These are phyloP conservation scores for Phoeniculus purpureus DNA, from an alignment of 2,797 vertebrate species.

Conservation along the genomic window DNA sequence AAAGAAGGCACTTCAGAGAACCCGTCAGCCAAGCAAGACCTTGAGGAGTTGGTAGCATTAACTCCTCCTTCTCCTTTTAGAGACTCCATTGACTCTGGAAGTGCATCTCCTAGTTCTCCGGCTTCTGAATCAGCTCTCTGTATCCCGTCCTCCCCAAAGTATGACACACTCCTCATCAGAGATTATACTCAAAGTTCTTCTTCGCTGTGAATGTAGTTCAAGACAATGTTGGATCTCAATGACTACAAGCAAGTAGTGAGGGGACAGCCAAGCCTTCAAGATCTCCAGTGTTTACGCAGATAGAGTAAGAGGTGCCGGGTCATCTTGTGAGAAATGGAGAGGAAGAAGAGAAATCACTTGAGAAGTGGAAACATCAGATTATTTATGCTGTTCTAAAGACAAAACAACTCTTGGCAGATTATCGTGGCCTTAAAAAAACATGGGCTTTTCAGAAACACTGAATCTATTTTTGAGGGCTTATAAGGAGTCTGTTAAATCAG, in stretches of 20 bases:
- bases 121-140: constrained; percentile 87
- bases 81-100: constrained; percentile 92
- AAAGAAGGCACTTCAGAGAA: constrained; percentile 78
- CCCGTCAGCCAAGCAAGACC: constrained; percentile 82
- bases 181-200: constrained; percentile 99
- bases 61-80: constrained; percentile 98
- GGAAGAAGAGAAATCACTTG: constrained; percentile 25
- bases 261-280: constrained; percentile 50
- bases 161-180: constrained; percentile 91
- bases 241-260: constrained; percentile 17
- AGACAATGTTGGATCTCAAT: not conserved
- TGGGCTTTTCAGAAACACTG: constrained; percentile 87
- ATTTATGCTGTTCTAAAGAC: constrained; percentile 62
- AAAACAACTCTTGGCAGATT: constrained; percentile 76
- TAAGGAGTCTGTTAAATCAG: constrained; percentile 77
- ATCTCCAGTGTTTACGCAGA: constrained; percentile 67
- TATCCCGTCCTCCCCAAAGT: constrained; percentile 88
- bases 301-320: constrained; percentile 47
- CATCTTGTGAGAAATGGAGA: constrained; percentile 28
- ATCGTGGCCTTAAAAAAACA: constrained; percentile 93
- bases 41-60: constrained; percentile 93
- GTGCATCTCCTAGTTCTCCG: constrained; percentile 88
- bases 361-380: constrained; percentile 53
- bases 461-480: constrained; percentile 78
- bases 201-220: constrained; percentile 88